Percentiles rank a stretch among this genome's conserved stretches.
These are phyloP conservation scores for Lathronympha strigana DNA, from an alignment of 2,888 invertebrate genomes.

Conservation along the genomic window DNA sequence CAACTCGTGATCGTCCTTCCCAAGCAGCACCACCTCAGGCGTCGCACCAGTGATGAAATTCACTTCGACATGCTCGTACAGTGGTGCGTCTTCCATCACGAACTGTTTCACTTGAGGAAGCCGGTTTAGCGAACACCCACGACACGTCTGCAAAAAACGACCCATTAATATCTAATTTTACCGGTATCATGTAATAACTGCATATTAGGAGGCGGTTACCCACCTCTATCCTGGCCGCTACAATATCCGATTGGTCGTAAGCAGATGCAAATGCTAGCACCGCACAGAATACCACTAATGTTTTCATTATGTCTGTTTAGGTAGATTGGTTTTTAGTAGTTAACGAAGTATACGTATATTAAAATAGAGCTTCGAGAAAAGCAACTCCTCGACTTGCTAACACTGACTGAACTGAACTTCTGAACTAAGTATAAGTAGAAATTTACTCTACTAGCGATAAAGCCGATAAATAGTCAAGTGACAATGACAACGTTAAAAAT, in stretches of 20 bases:
- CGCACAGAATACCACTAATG: conserved; percentile 50
- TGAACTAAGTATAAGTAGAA: background rate
- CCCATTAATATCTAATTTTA: conserved; percentile 1
- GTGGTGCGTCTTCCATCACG: conserved; percentile 87
- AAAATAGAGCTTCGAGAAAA: background rate
- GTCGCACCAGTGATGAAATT: conserved; percentile 87
- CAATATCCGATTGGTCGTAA: conserved; percentile 66
- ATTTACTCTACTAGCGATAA: too few species aligned
- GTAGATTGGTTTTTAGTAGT: background rate
- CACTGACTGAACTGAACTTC: background rate
- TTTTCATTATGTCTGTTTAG: conserved; percentile 50
- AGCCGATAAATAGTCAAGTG: too few species aligned
- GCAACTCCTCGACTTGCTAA: background rate
- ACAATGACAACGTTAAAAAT: too few species aligned
- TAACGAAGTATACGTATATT: background rate
- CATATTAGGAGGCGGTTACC: conserved; percentile 53
- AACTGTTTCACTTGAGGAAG: conserved; percentile 87
- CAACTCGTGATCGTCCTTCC: conserved; percentile 83
- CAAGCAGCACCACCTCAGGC: conserved; percentile 86
- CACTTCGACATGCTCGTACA: conserved; percentile 85
- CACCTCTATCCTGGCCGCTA: conserved; percentile 79
- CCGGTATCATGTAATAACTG: conserved; percentile 22
- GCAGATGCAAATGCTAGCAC: conserved; percentile 52
- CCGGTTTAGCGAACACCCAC: conserved; percentile 87
- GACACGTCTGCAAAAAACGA: conserved; percentile 85